Evolutionary conservation across 2,888 invertebrate genomes (phyloP).

Genomic region (Eremobia ochroleuca): DNA sequence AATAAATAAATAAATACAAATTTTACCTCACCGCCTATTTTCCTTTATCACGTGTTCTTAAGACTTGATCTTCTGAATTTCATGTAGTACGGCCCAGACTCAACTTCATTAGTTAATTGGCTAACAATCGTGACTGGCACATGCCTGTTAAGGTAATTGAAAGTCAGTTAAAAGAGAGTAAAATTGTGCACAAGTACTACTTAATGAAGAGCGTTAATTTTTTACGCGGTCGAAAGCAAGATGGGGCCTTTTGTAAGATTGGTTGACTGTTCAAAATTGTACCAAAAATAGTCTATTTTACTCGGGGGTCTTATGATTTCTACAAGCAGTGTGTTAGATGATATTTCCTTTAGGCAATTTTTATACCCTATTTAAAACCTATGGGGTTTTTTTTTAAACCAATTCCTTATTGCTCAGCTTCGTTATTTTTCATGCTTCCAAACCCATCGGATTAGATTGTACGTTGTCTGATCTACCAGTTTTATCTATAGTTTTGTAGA

Average conservation of each 20-base stretch:
- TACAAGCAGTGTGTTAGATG: too few species aligned
- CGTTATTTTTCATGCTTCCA: too few species aligned
- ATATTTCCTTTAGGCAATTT: too few species aligned
- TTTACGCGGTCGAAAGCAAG: constrained; percentile 8
- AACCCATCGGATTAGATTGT: too few species aligned
- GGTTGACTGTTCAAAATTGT: background rate
- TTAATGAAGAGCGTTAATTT: constrained; percentile 40
- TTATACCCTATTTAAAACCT: too few species aligned
- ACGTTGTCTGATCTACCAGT: too few species aligned
- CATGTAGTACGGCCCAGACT: constrained; percentile 40
- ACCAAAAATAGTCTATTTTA: too few species aligned
- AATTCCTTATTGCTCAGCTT: too few species aligned
- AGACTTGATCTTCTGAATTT: constrained; percentile 25
- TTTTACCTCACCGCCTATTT: background rate
- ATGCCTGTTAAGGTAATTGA: constrained; percentile 75
- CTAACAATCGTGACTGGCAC: constrained; percentile 71
- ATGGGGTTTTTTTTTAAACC: too few species aligned
- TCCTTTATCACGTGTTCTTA: background rate
- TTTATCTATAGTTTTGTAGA: too few species aligned
- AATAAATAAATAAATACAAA: too few species aligned
- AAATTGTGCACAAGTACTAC: constrained; percentile 57
- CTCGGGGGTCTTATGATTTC: too few species aligned
- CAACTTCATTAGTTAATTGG: constrained; percentile 79
- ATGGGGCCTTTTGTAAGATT: background rate
- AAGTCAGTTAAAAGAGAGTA: constrained; percentile 67